Conservation (phyloP, 37 sponge, comb jelly and placozoan genomes). For the Halichondria panicea region DNA sequence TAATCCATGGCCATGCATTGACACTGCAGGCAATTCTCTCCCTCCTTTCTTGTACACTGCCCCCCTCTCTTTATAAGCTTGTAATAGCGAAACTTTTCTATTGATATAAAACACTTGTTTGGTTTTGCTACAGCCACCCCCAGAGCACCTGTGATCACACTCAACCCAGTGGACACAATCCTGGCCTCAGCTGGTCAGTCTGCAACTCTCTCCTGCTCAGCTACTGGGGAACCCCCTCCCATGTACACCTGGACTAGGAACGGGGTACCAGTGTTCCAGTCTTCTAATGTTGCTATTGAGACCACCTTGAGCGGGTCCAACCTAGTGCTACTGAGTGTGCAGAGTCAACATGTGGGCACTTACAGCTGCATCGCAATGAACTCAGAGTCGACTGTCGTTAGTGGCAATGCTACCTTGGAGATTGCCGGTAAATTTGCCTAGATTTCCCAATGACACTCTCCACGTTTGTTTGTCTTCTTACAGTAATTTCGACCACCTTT, state of each 20-base stretch:
- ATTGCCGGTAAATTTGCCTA: not conserved
- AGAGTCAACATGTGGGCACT: slow-evolving; percentile 7
- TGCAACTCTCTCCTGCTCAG: slow-evolving; percentile 49
- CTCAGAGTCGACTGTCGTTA: slow-evolving; percentile 30
- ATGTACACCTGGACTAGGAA: slow-evolving; percentile 37
- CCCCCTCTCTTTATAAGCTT: too few relatives aligned
- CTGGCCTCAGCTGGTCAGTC: slow-evolving; percentile 12
- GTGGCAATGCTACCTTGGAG: slow-evolving; percentile 25
- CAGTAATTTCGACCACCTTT: slow-evolving; percentile 46
- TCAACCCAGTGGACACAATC: slow-evolving; percentile 20
- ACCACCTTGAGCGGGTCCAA: slow-evolving; percentile 6
- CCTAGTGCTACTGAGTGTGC: slow-evolving; percentile 25
- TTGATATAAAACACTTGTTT: not conserved
- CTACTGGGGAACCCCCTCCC: slow-evolving; percentile 59
- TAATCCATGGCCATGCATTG: not conserved
- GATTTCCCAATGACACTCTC: not conserved
- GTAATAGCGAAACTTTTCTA: too few relatives aligned
- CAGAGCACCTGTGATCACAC: slow-evolving; percentile 38
- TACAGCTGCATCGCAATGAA: slow-evolving; percentile 59
- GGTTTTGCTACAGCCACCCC: slow-evolving; percentile 11
- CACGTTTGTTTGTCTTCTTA: not conserved
- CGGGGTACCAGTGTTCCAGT: not conserved
- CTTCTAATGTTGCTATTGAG: not conserved
- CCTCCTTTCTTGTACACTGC: too few relatives aligned
- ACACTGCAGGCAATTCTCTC: not conserved